A percentile compares a stretch with the other conserved stretches of the same genome.
phyloP scores from a whole-genome alignment of 30 jellyfish, hydroid and myxozoan genomes.

The Hydractinia echinata region DNA sequence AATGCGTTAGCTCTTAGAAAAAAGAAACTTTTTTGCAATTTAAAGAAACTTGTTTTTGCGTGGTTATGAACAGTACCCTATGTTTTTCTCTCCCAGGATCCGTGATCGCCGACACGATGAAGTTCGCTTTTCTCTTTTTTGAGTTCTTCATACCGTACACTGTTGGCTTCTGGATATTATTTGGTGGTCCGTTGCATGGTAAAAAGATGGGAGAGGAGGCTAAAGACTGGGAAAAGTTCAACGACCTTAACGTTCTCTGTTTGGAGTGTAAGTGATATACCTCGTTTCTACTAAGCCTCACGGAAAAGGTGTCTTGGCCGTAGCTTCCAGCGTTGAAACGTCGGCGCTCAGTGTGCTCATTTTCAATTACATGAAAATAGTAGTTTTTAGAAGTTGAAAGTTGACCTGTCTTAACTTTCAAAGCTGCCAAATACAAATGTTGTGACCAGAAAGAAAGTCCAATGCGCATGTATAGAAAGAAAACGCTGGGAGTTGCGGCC shows the following conservation, averaged over 20 bases:
- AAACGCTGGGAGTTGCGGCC: too few species aligned
- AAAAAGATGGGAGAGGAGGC: constrained; percentile 61
- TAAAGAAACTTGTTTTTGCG: background rate
- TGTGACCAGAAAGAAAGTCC: too few species aligned
- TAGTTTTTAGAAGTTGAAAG: too few species aligned
- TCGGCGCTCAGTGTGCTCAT: too few species aligned
- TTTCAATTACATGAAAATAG: too few species aligned
- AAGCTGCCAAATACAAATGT: too few species aligned
- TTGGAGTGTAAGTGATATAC: constrained; percentile 67
- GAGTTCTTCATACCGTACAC: constrained; percentile 90
- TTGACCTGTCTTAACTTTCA: too few species aligned
- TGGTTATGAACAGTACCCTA: background rate
- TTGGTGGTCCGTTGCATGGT: constrained; percentile 78
- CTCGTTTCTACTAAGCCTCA: background rate
- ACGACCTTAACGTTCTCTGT: constrained; percentile 89
- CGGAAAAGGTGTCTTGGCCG: too few species aligned
- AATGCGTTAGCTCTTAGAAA: background rate
- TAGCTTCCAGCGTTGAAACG: too few species aligned
- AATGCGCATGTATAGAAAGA: too few species aligned
- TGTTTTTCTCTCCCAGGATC: constrained; percentile 55
- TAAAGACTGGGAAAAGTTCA: constrained; percentile 68
- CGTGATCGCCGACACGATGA: constrained; percentile 74
- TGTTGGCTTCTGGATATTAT: constrained; percentile 92
- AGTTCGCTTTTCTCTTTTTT: constrained; percentile 85
- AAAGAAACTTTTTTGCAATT: background rate